A percentile compares a stretch with the other conserved stretches of the same genome.
phyloP scores from a whole-genome alignment of 2,113 vertebrate species.

The Picathartes gymnocephalus region DNA sequence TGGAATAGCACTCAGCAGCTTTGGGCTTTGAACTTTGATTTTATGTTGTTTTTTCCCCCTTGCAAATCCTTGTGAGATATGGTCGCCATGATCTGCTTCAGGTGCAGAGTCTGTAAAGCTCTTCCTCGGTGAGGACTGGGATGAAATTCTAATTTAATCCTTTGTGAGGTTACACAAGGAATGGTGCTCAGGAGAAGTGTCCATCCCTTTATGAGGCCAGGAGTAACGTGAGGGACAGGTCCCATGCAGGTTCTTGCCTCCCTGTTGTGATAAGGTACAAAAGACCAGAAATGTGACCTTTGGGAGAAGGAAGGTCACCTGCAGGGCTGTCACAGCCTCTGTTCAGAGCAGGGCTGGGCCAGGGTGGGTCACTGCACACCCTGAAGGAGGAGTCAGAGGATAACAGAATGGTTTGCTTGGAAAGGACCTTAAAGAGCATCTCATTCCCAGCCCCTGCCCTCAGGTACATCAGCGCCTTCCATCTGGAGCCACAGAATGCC shows the following conservation, averaged over 20 bases:
- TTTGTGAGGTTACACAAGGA: not conserved
- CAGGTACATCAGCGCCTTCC: not conserved
- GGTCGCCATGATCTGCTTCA: not conserved
- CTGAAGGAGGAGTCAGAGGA: not conserved
- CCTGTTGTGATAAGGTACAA: fast-evolving
- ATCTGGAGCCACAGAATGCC: not conserved
- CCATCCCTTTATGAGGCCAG: not conserved
- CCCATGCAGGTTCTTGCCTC: not conserved
- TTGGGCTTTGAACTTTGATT: not conserved
- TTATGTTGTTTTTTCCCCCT: not conserved
- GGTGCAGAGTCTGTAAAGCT: not conserved
- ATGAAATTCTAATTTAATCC: not conserved
- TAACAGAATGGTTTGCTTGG: not conserved
- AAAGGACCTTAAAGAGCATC: not conserved
- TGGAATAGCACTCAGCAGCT: not conserved
- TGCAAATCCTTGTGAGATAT: not conserved
- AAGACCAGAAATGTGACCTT: not conserved
- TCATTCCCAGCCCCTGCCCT: not conserved
- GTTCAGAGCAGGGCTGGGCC: not conserved
- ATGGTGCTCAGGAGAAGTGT: not conserved
- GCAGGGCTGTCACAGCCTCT: not conserved
- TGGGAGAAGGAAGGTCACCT: not conserved
- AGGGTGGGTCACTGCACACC: not conserved
- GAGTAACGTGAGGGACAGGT: not conserved
- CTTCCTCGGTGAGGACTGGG: not conserved